phyloP scores from a whole-genome alignment of 2,797 vertebrate genomes.

The Decapterus maruadsi region DNA sequence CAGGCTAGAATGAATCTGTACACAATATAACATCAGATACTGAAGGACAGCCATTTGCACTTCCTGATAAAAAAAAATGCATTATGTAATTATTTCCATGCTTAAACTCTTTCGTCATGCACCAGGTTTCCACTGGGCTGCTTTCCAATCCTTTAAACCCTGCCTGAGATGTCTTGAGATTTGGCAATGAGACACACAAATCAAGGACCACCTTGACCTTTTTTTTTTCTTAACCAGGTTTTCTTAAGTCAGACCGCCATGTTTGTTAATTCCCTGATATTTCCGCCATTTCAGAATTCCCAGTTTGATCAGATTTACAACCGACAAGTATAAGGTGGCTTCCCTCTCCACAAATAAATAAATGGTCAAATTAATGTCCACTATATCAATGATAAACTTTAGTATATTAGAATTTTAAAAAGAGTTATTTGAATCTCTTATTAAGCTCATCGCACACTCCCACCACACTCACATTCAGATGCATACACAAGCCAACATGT shows the following conservation, averaged over 20 bases:
- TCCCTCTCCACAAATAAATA: conserved; percentile 79
- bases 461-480: conserved; percentile 66
- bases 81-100: conserved; percentile 56
- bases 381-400: conserved; percentile 53
- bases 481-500: conserved; percentile 69
- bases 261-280: conserved; percentile 78
- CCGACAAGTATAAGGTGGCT: conserved; percentile 58
- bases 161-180: conserved; percentile 82
- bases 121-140: conserved; percentile 57
- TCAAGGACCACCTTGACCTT: conserved; percentile 53
- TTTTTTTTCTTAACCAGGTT: conserved; percentile 43
- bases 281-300: conserved; percentile 60
- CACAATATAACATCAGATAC: conserved; percentile 58
- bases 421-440: conserved; percentile 54
- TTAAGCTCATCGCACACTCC: conserved; percentile 42
- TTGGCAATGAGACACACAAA: conserved; percentile 69
- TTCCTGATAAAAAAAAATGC: conserved; percentile 54
- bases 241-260: conserved; percentile 55
- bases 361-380: conserved; percentile 69
- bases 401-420: conserved; percentile 64
- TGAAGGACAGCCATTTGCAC: conserved; percentile 51
- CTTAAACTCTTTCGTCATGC: conserved; percentile 48
- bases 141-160: conserved; percentile 58
- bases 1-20: conserved; percentile 64
- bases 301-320: conserved; percentile 68